Conservation (phyloP, 1,140 invertebrate genomes). For the Saxidomus purpurata region DNA sequence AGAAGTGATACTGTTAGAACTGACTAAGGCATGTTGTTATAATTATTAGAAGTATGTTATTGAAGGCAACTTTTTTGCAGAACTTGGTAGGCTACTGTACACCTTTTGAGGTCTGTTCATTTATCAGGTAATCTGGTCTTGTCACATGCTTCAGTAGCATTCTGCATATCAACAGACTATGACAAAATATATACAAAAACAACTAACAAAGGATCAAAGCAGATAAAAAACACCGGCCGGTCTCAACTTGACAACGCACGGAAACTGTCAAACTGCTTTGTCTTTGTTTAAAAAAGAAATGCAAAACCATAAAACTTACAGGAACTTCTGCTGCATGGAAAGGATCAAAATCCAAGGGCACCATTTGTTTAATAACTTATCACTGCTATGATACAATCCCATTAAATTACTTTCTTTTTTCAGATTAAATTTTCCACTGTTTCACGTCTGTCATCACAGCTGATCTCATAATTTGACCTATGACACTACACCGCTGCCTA, state of each 20-base stretch:
- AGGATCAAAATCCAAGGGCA: neutral
- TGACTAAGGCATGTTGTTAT: too few species aligned
- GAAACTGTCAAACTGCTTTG: neutral
- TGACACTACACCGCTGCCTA: neutral
- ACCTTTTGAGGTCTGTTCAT: too few species aligned
- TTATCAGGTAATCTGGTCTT: too few species aligned
- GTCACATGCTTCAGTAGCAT: too few species aligned
- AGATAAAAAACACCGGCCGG: neutral
- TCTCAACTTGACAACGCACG: neutral
- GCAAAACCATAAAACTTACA: neutral
- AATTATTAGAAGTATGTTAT: too few species aligned
- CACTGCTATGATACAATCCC: neutral
- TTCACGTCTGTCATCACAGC: neutral
- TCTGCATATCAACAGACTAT: too few species aligned
- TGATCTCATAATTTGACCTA: conserved; percentile 17
- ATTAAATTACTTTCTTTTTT: neutral
- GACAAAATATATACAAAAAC: too few species aligned
- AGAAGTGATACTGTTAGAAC: too few species aligned
- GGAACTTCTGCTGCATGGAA: neutral
- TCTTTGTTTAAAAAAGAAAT: neutral
- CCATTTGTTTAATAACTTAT: conserved; percentile 3
- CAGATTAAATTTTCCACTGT: neutral
- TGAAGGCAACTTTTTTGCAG: too few species aligned
- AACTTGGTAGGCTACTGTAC: too few species aligned
- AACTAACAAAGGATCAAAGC: too few species aligned